Evolutionary conservation across 2,113 vertebrate species (phyloP).

Genomic region (Phodopus roborovskii): DNA sequence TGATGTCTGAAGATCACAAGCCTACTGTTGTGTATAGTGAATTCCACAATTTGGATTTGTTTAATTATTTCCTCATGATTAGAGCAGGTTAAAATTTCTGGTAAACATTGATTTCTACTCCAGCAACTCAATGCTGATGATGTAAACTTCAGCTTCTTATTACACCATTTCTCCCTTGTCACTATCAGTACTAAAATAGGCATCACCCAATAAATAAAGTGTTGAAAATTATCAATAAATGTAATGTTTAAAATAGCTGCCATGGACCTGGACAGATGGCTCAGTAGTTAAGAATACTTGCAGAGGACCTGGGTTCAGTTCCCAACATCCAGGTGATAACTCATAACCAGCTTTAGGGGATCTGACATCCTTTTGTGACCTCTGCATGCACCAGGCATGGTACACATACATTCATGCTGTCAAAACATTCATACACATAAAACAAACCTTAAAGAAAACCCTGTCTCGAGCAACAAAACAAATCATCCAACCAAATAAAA

Average conservation of each 20-base stretch:
- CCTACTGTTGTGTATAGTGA: constrained; percentile 12
- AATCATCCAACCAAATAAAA: neutral
- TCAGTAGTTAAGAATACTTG: too few species aligned
- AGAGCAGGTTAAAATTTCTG: constrained; percentile 51
- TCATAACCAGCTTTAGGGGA: too few species aligned
- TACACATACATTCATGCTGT: too few species aligned
- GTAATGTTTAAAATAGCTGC: neutral
- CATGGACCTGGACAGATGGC: neutral
- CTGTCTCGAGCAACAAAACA: neutral
- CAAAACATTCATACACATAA: neutral
- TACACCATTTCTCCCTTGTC: constrained; percentile 6
- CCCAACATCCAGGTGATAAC: too few species aligned
- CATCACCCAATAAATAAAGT: constrained; percentile 32
- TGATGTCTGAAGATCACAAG: constrained; percentile 1
- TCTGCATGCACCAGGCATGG: too few species aligned
- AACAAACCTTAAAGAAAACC: constrained; percentile 17
- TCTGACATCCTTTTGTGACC: too few species aligned
- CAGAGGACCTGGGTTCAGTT: too few species aligned
- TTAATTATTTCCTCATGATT: constrained; percentile 51
- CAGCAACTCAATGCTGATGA: neutral
- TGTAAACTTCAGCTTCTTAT: neutral
- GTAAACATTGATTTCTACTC: neutral
- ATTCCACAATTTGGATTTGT: constrained; percentile 10
- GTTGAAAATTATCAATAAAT: constrained; percentile 41
- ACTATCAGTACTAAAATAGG: neutral